phyloP scores from a whole-genome alignment of 1,140 invertebrate genomes.

The Conus ventricosus region DNA sequence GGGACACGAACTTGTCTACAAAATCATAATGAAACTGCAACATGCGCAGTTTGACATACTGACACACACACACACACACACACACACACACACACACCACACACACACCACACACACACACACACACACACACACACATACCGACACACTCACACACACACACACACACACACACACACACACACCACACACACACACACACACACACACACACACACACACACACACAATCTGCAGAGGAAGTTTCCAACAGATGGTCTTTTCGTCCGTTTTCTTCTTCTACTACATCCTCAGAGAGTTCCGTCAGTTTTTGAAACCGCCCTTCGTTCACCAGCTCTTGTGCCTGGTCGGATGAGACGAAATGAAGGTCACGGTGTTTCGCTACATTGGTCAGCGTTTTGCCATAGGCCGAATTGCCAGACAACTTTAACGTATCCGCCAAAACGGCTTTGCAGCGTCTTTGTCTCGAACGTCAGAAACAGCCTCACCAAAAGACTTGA shows the following conservation, averaged over 20 bases:
- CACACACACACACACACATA: too few relatives aligned
- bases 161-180: too few relatives aligned
- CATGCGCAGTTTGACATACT: slow-evolving; percentile 52
- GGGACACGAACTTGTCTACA: slow-evolving; percentile 45
- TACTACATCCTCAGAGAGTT: background rate
- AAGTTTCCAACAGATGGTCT: slow-evolving; percentile 12
- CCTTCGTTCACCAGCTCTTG: background rate
- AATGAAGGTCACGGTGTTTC: background rate
- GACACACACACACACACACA: slow-evolving; percentile 47
- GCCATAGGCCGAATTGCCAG: slow-evolving; percentile 48
- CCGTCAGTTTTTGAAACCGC: background rate
- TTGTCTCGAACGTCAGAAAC: slow-evolving; percentile 49
- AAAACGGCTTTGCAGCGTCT: slow-evolving; percentile 47
- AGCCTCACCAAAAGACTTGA: slow-evolving; percentile 42
- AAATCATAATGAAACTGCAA: slow-evolving; percentile 57
- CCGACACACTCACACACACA: too few relatives aligned
- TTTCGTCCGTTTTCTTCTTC: slow-evolving; percentile 13
- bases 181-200: too few relatives aligned
- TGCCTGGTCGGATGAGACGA: slow-evolving; percentile 29
- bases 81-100: too few relatives aligned
- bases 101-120: too few relatives aligned
- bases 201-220: too few relatives aligned
- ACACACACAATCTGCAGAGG: slow-evolving; percentile 30
- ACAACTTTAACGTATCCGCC: slow-evolving; percentile 50
- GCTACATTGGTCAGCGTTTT: slow-evolving; percentile 41